Conservation (phyloP, 2,113 vertebrate species). For the Carassius gibelio region DNA sequence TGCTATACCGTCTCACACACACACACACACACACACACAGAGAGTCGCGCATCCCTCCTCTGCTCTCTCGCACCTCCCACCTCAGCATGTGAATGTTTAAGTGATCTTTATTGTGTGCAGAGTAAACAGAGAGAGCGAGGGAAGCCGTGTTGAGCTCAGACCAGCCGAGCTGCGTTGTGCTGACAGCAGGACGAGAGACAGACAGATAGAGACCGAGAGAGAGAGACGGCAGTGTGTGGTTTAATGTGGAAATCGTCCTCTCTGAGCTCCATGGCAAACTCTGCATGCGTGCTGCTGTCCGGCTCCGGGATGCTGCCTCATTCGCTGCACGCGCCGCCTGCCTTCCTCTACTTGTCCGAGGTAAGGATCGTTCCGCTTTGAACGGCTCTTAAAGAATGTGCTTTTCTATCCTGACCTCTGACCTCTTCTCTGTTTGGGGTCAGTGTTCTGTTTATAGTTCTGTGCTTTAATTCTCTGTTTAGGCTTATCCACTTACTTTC, state of each 20-base stretch:
- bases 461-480: neutral
- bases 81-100: constrained; percentile 78
- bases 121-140: constrained; percentile 74
- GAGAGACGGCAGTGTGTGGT: constrained; percentile 24
- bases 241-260: constrained; percentile 74
- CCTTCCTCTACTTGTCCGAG: constrained; percentile 96
- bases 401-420: neutral
- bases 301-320: constrained; percentile 92
- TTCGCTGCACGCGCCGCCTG: constrained; percentile 86
- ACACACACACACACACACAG: constrained; percentile 16
- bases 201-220: constrained; percentile 44
- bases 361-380: constrained; percentile 75
- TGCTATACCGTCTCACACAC: constrained; percentile 51
- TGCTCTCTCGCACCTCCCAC: constrained; percentile 74
- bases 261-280: constrained; percentile 97
- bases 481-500: neutral
- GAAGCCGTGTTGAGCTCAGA: constrained; percentile 1
- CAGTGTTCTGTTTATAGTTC: neutral
- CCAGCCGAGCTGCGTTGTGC: no score
- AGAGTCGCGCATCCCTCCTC: neutral
- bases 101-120: constrained; percentile 84
- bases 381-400: neutral
- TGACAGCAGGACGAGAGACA: constrained; percentile 10
- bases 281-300: constrained; percentile 95
- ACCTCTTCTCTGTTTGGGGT: neutral